Evolutionary conservation across 64 coral and sea anemone species (phyloP), one percentile per base, ranked within the genome.

Genomic region (Pocillopora verrucosa): DNA sequence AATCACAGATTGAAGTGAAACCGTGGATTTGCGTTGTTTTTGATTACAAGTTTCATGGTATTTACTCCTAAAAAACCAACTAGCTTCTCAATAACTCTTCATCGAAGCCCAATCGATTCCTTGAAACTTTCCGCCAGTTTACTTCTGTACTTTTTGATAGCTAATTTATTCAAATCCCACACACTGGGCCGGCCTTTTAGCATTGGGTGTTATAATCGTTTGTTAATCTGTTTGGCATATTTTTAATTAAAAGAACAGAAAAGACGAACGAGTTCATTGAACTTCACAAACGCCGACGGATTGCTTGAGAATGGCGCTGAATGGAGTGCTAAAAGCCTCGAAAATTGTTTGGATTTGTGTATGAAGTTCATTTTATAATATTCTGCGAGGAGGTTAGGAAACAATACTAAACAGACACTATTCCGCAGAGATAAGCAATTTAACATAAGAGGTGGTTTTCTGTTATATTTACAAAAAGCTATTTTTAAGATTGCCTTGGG

Each of bases 281-380:
- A 81, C 36, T 65, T 83, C 80, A 83, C 10, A 83, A 83, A 69
- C 36, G 80, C 80, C 80, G 80, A 81, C 79, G 6, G 25, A 65
- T 83, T 83, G 60, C 61, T 37, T 38, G 34, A 83, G 19, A 65
- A 45, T 68, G 15, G 62, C 3, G 80, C 16, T 68, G 15, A 83
- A 83, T 67, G 19, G 34, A 81, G 79, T 62, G 79, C 24, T 81
- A 64, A 64, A 63, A 81, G 58, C 79, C 10, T 34, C 25, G 9
- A 16, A 13, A 60, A n/a, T 60, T 61, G 14, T 68, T 65, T 20
- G 45, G 30, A 34, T 62, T 67, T 83, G 61, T 83, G 68, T 83
- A 68, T 60, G 60, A 62, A 67, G 9, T 62, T 61, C 34, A 25
- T 16, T 80, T 80, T 17, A 37, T 38, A 16, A 34, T 64, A 65